phyloP scores from a whole-genome alignment of 2,888 invertebrate species.

The Baronia brevicornis region DNA sequence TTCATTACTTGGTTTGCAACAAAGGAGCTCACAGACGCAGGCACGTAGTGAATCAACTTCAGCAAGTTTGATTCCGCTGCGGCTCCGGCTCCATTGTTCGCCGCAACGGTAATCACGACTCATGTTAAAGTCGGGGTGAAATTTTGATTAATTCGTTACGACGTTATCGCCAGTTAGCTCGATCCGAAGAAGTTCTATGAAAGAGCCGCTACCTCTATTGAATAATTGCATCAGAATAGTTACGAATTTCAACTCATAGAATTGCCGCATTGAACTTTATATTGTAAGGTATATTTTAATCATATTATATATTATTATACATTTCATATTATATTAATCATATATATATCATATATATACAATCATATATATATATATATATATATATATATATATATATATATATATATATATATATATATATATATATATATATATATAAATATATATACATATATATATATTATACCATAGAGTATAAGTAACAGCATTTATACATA shows the following conservation, averaged over 20 bases:
- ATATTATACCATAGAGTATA: too few species aligned
- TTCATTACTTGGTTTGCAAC: slow-evolving; percentile 70
- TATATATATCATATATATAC: too few species aligned
- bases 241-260: slow-evolving; percentile 9
- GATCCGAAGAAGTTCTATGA: slow-evolving; percentile 46
- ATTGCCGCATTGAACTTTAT: slow-evolving; percentile 2
- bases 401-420: too few species aligned
- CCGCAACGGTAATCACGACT: slow-evolving; percentile 57
- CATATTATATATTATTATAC: too few species aligned
- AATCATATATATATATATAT: too few species aligned
- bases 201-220: slow-evolving; percentile 38
- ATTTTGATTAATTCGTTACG: slow-evolving; percentile 73
- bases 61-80: slow-evolving; percentile 56
- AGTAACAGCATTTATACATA: too few species aligned
- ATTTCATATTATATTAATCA: too few species aligned
- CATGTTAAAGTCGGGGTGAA: slow-evolving; percentile 70
- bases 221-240: slow-evolving; percentile 40
- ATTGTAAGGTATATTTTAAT: slow-evolving; percentile 11
- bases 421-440: too few species aligned
- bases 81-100: slow-evolving; percentile 61
- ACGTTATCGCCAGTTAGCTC: slow-evolving; percentile 53
- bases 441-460: too few species aligned
- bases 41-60: slow-evolving; percentile 59
- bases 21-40: slow-evolving; percentile 68
- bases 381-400: too few species aligned